These are phyloP conservation scores for Amphiprion percula DNA, from an alignment of 2,113 vertebrate genomes.

Conservation along the genomic window DNA sequence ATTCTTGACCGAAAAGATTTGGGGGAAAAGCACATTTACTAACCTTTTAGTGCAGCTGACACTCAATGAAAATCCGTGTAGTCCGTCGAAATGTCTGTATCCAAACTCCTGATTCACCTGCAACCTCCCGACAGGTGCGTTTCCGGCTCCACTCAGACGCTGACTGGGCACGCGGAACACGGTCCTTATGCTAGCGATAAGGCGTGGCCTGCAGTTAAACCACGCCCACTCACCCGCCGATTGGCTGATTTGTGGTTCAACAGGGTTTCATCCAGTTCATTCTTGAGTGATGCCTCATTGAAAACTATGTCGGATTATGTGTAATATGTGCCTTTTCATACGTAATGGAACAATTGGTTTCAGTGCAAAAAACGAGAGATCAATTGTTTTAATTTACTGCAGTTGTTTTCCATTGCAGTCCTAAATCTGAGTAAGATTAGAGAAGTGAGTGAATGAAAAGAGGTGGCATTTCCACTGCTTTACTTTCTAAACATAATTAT, in stretches of 20 bases:
- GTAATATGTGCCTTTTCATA: neutral
- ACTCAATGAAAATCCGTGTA: neutral
- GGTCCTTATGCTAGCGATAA: neutral
- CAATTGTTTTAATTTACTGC: neutral
- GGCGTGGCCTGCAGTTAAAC: conserved; percentile 8
- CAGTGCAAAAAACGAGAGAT: neutral
- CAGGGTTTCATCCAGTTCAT: neutral
- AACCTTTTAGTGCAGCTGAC: conserved; percentile 1
- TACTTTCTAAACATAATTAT: too few relatives aligned
- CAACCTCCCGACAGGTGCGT: conserved; percentile 6
- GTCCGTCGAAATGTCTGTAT: neutral
- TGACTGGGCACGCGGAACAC: rapidly evolving
- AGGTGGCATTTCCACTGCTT: neutral
- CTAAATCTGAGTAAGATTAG: neutral
- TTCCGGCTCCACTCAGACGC: rapidly evolving
- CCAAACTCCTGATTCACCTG: conserved; percentile 24
- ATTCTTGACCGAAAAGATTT: neutral
- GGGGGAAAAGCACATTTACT: conserved; percentile 3
- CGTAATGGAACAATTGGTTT: conserved; percentile 17
- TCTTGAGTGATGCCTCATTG: conserved; percentile 20
- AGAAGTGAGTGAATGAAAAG: neutral
- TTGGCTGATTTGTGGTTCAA: conserved; percentile 38
- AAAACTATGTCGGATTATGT: conserved; percentile 8
- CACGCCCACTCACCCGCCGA: neutral
- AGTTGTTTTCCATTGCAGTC: conserved; percentile 15